Evolutionary conservation across 2,888 invertebrate species (phyloP).

Genomic region (Mythimna pallens): DNA sequence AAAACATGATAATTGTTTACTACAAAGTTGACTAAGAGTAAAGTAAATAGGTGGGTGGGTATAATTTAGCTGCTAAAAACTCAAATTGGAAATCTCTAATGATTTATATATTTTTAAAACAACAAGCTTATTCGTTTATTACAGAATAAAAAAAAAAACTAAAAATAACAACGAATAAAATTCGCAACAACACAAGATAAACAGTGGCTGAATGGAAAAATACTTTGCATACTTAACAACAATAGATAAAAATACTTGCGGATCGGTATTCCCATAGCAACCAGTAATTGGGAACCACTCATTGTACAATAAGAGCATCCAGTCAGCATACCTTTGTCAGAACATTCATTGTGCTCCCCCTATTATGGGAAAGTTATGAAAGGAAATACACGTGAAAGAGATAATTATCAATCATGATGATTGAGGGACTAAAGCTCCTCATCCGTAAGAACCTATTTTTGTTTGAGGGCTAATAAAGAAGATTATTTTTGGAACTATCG

Average conservation of each 20-base stretch:
- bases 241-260: conserved; percentile 50
- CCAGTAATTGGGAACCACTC: conserved; percentile 66
- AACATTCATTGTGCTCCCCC: conserved; percentile 52
- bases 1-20: too few relatives aligned
- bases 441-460: conserved; percentile 18
- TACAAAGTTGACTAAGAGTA: too few relatives aligned
- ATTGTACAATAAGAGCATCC: conserved; percentile 58
- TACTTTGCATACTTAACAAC: conserved; percentile 46
- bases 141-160: not conserved
- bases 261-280: conserved; percentile 51
- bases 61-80: too few relatives aligned
- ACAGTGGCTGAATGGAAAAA: conserved; percentile 37
- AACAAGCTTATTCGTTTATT: not conserved
- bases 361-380: conserved; percentile 53
- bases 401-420: conserved; percentile 50
- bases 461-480: conserved; percentile 5
- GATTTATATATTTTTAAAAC: too few relatives aligned
- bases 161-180: not conserved
- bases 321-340: conserved; percentile 52
- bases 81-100: too few relatives aligned
- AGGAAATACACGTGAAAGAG: conserved; percentile 57
- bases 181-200: conserved; percentile 3
- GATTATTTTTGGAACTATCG: conserved; percentile 12
- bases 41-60: too few relatives aligned
- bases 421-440: conserved; percentile 32